phyloP scores from a whole-genome alignment of 92 coral and sea anemone species.

The Umimayanthus chanpuru region DNA sequence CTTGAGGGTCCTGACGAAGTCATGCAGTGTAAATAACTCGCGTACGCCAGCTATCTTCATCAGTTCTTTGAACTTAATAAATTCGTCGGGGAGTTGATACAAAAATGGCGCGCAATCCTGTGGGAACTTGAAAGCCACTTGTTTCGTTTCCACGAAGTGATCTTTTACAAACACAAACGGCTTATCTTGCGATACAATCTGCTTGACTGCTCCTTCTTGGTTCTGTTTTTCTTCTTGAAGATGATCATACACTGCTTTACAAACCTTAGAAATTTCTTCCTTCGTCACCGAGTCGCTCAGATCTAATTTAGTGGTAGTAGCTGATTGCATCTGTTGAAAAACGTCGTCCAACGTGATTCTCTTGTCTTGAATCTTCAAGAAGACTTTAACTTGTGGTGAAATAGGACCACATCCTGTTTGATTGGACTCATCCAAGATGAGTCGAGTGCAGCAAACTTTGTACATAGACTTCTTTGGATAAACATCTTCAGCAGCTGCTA shows the following conservation, averaged over 20 bases:
- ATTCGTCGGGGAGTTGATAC: constrained; percentile 41
- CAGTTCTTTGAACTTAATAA: constrained; percentile 25
- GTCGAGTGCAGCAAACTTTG: constrained; percentile 57
- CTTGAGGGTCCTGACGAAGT: constrained; percentile 50
- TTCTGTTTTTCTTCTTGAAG: constrained; percentile 38
- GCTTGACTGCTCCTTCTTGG: neutral
- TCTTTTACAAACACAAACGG: constrained; percentile 54
- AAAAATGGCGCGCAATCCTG: constrained; percentile 61
- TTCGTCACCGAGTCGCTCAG: neutral
- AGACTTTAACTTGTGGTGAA: neutral
- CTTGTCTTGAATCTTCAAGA: constrained; percentile 37
- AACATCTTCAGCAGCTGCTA: constrained; percentile 54
- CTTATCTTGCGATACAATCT: constrained; percentile 5
- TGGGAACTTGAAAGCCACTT: constrained; percentile 52
- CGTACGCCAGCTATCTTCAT: constrained; percentile 57
- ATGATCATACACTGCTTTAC: constrained; percentile 47
- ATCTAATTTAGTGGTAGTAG: constrained; percentile 25
- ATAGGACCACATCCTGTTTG: constrained; percentile 45
- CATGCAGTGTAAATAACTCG: constrained; percentile 50
- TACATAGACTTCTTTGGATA: constrained; percentile 47
- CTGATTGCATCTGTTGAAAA: constrained; percentile 46
- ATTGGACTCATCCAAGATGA: constrained; percentile 47
- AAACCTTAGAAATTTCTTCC: constrained; percentile 47
- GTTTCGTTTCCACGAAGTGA: constrained; percentile 45
- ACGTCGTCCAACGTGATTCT: constrained; percentile 28